Conservation (phyloP, 1,140 invertebrate species). For the Centruroides sculpturatus region DNA sequence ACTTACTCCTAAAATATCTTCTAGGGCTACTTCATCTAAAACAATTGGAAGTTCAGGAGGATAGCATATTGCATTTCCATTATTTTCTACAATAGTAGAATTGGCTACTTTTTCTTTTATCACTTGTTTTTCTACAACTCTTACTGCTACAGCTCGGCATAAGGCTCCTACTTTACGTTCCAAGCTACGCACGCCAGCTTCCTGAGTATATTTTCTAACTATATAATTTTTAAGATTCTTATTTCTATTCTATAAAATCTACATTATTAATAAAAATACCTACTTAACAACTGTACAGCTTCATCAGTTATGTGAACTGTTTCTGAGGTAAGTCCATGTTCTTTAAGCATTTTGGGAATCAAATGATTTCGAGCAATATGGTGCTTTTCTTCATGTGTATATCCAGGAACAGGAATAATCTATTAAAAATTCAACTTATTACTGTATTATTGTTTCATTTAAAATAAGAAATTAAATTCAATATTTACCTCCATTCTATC, state of each 20-base stretch:
- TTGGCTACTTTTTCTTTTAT: background rate
- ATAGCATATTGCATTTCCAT: slow-evolving; percentile 10
- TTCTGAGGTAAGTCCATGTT: slow-evolving; percentile 34
- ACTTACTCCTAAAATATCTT: slow-evolving; percentile 35
- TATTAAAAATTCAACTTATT: background rate
- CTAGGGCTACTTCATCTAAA: slow-evolving; percentile 31
- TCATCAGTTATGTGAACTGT: slow-evolving; percentile 32
- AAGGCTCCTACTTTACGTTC: slow-evolving; percentile 38
- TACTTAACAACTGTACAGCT: slow-evolving; percentile 31
- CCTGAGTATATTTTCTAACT: slow-evolving; percentile 39
- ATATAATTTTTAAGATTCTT: slow-evolving; percentile 4
- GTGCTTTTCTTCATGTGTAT: slow-evolving; percentile 40
- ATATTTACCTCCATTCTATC: slow-evolving; percentile 42
- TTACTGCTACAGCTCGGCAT: slow-evolving; percentile 37
- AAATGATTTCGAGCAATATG: slow-evolving; percentile 39
- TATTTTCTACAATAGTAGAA: too few relatives aligned
- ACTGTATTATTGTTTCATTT: too few relatives aligned
- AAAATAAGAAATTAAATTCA: too few relatives aligned
- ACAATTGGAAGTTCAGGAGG: slow-evolving; percentile 34
- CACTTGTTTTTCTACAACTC: slow-evolving; percentile 28
- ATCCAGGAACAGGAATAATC: slow-evolving; percentile 28
- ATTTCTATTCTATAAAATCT: background rate
- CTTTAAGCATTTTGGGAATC: slow-evolving; percentile 38
- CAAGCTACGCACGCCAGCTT: slow-evolving; percentile 40
- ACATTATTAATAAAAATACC: slow-evolving; percentile 11